Percentiles rank a stretch among this genome's conserved stretches.
These are phyloP conservation scores for Lordiphosa clarofinis DNA, from an alignment of 1,140 invertebrate genomes.

Conservation along the genomic window DNA sequence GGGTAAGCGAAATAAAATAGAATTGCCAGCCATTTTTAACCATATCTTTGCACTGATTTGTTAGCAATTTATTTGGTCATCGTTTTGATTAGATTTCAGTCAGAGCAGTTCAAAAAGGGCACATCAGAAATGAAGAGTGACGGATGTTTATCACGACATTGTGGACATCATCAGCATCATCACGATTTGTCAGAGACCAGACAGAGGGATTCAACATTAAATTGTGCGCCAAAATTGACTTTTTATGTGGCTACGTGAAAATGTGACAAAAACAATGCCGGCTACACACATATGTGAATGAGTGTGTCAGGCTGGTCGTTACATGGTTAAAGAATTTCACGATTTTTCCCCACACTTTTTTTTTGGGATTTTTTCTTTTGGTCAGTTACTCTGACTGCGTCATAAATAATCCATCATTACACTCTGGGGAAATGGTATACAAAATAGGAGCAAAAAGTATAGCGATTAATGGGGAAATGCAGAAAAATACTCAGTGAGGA, in stretches of 20 bases:
- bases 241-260: conserved; percentile 55
- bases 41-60: conserved; percentile 45
- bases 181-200: conserved; percentile 58
- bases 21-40: conserved; percentile 3
- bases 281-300: conserved; percentile 3
- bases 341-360: background rate
- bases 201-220: conserved; percentile 38
- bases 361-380: background rate
- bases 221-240: conserved; percentile 54
- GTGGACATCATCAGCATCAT: too few species aligned
- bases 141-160: conserved; percentile 69
- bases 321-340: conserved; percentile 9
- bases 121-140: conserved; percentile 34
- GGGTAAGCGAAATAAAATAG: background rate
- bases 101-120: conserved; percentile 10
- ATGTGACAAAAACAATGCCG: conserved; percentile 19
- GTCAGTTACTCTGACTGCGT: too few species aligned
- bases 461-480: background rate
- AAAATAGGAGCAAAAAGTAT: background rate
- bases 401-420: conserved; percentile 9
- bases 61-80: conserved; percentile 61
- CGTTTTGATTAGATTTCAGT: conserved; percentile 60
- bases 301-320: conserved; percentile 5
- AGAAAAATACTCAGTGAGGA: background rate
- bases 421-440: background rate